phyloP scores from a whole-genome alignment of 2,888 invertebrate genomes.

The Xylocampa areola region DNA sequence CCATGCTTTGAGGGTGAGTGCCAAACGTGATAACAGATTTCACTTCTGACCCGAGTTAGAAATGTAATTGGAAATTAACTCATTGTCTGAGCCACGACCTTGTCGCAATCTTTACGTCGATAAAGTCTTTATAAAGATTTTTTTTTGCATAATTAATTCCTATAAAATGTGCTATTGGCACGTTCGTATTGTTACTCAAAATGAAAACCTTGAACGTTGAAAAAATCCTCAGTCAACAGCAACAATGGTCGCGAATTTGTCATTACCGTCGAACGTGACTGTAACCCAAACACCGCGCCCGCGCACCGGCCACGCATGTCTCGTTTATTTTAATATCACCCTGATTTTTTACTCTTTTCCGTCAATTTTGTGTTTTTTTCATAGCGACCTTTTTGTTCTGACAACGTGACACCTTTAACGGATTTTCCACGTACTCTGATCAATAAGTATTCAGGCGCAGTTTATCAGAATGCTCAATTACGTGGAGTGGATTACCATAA shows the following conservation, averaged over 20 bases:
- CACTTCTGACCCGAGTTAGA: slow-evolving; percentile 83
- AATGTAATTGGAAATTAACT: slow-evolving; percentile 80
- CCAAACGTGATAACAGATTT: slow-evolving; percentile 78
- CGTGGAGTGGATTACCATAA: slow-evolving; percentile 68
- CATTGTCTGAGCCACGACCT: slow-evolving; percentile 71
- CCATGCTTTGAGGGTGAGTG: slow-evolving; percentile 82
- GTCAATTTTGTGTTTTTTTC: slow-evolving; percentile 72
- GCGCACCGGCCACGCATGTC: slow-evolving; percentile 71
- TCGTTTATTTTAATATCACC: slow-evolving; percentile 83
- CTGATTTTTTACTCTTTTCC: slow-evolving; percentile 81
- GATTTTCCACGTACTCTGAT: slow-evolving; percentile 66
- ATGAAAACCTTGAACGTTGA: slow-evolving; percentile 80
- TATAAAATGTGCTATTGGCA: slow-evolving; percentile 81
- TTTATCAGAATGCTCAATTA: slow-evolving; percentile 53
- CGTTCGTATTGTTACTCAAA: slow-evolving; percentile 82
- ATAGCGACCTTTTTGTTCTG: slow-evolving; percentile 68
- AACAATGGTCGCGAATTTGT: slow-evolving; percentile 85
- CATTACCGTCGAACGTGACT: slow-evolving; percentile 85
- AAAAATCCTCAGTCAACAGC: slow-evolving; percentile 79
- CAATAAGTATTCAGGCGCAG: slow-evolving; percentile 61
- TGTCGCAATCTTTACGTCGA: slow-evolving; percentile 59
- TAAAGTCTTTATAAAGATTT: slow-evolving; percentile 61
- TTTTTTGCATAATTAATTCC: slow-evolving; percentile 81
- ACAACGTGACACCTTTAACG: slow-evolving; percentile 78
- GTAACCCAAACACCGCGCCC: slow-evolving; percentile 74